Base-by-base conservation (phyloP, 35 echinoderm and acorn worm species). In the Hemicentrotus pulcherrimus region DNA sequence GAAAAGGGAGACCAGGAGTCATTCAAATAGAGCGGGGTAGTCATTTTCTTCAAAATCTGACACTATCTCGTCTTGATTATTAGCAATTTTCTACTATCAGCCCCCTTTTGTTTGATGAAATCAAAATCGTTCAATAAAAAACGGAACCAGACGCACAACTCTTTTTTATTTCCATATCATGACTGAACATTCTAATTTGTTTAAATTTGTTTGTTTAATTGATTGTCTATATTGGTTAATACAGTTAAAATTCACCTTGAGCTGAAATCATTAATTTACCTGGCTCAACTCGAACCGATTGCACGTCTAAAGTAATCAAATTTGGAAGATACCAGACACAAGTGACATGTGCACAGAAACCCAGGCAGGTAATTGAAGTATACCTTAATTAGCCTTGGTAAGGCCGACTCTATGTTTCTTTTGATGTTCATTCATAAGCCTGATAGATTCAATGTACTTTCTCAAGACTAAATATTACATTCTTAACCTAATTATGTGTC, bases 221-320 rank as follows among this genome's bases (percentile, higher is more conserved):
- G 50, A 55, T 55, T 15, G 15, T 55, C 9, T 55, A 55, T 55
- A 15, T 14, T 78, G 65, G 65, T 78, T 78, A 78, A 28, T 78
- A 78, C 28, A n/a, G 65, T 78, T 78, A n/a, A 78, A 78, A 78
- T 22, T 78, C 65, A 78, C 65, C 65, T 78, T 78, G 65, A 78
- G 65, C 65, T 22, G 28, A 7, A n/a, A 78, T 78, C 65, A 78
- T 78, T 78, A 78, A 78, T 78, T 78, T 78, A 78, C 65, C 65
- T 78, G 65, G 65, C 65, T 78, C 65, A 18, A 18, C 10, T 11
- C 52, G 7, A 28, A 28, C 65, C 65, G 4, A 22, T 78, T 6
- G 19, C 65, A 78, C 65, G 6, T 55, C 50, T 55, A 55, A 55
- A 55, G 50, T 78, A 78, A 78, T 78, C 22, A 28, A 78, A 78